Evolutionary conservation across 1,140 invertebrate genomes (phyloP).

Genomic region (Oscheius sp.): DNA sequence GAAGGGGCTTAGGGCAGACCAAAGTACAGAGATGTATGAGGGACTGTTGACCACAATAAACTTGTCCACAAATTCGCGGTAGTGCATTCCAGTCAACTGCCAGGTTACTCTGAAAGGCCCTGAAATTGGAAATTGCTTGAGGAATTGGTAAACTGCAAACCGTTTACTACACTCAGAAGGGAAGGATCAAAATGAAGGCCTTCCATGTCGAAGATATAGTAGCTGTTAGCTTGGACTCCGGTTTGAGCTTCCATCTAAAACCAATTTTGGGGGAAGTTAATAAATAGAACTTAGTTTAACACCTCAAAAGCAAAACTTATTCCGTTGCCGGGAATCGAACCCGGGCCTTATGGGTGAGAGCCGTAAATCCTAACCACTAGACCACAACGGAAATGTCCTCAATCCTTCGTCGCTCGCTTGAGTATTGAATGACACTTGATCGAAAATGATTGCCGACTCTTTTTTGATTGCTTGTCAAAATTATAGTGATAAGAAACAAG

Average conservation of each 20-base stretch:
- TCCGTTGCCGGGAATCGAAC: too few species aligned
- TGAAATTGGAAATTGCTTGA: neutral
- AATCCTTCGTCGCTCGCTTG: too few species aligned
- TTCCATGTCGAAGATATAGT: slow-evolving; percentile 39
- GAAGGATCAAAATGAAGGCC: slow-evolving; percentile 30
- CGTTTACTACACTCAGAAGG: slow-evolving; percentile 22
- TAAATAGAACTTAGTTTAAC: too few species aligned
- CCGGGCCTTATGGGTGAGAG: too few species aligned
- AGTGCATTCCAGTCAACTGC: slow-evolving; percentile 33
- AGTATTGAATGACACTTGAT: too few species aligned
- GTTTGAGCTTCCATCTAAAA: slow-evolving; percentile 34
- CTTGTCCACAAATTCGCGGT: slow-evolving; percentile 38
- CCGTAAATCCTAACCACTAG: too few species aligned
- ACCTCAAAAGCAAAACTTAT: too few species aligned
- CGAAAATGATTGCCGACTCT: too few species aligned
- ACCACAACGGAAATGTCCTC: too few species aligned
- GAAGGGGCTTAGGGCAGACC: slow-evolving; percentile 31
- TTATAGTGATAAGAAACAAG: neutral
- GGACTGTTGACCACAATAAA: slow-evolving; percentile 38
- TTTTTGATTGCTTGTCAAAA: neutral
- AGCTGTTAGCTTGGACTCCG: slow-evolving; percentile 22
- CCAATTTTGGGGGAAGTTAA: neutral
- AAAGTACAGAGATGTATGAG: slow-evolving; percentile 32
- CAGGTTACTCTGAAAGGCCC: slow-evolving; percentile 38
- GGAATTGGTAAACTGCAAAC: neutral